Evolutionary conservation across 1,140 invertebrate genomes (phyloP), one percentile per base, ranked within the genome.

Genomic region (Kradibia gibbosae): DNA sequence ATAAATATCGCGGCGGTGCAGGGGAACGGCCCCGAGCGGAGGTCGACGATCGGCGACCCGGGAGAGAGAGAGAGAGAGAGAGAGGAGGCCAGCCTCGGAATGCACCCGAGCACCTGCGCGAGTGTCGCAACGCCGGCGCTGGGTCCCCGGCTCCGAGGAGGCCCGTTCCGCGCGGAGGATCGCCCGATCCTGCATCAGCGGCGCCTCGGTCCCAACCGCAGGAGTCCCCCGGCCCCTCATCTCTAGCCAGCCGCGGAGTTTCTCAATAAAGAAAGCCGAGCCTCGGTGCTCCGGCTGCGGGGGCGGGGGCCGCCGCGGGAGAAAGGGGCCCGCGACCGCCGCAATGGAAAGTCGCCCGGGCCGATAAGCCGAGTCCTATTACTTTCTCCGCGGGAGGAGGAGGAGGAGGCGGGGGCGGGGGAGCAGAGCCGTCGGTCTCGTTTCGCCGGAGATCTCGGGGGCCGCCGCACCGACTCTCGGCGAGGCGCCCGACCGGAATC

Each of bases 221-320:
- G 45, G 45, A 7, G 17, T 17, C 55, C 5, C 36, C 25, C 36
- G 31, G 34, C 65, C 3, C 36, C 31, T 39, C 34, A 28, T 15
- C 53, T 72, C 70, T 72, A 75, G 57, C 3, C 25, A n/a, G 39
- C n/a, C 11, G 39, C n/a, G n/a, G n/a, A 50, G 53, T 80, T 74
- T 74, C 79, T 80, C 79, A 80, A 75, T 75, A 74, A 80, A 80
- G 79, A 80, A 80, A 80, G 79, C 60, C 15, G 31, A 36, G 65
- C 65, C 17, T 31, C 25, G 7, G n/a, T 7, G 55, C 36, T 28
- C 20, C 10, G 17, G 62, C 67, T 48, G 45, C 50, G 53, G 48
- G 73, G 73, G 60, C 57, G 45, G 73, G 65, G 48, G 57, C 77
- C 55, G 15, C 5, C 71, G 78, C 74, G 78, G 74, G 53, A 65